A percentile compares a stretch with the other conserved stretches of the same genome.
Evolutionary conservation across 2,888 invertebrate genomes (phyloP).

Genomic region (Seladonia tumulorum): DNA sequence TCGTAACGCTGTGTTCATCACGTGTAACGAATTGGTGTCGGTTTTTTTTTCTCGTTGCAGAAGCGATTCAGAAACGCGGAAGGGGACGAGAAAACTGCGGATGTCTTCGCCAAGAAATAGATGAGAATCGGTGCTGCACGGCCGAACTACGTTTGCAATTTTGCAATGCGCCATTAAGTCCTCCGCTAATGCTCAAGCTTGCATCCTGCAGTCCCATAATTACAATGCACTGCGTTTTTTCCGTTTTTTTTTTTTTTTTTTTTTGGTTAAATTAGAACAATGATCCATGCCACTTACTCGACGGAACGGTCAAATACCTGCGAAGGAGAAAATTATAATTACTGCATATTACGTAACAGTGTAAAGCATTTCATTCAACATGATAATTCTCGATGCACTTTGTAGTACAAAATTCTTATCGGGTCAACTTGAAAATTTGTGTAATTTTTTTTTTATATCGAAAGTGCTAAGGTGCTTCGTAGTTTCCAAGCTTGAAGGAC

Average conservation of each 20-base stretch:
- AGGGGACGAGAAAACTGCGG: conserved; percentile 74
- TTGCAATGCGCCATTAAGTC: conserved; percentile 59
- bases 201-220: conserved; percentile 40
- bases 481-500: conserved; percentile 51
- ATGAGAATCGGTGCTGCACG: conserved; percentile 66
- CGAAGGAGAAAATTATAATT: not conserved
- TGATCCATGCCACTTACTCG: not conserved
- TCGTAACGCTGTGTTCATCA: conserved; percentile 58
- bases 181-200: conserved; percentile 67
- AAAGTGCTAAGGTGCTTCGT: conserved; percentile 25
- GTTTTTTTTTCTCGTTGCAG: conserved; percentile 83
- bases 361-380: not conserved
- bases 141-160: conserved; percentile 62
- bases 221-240: conserved; percentile 7
- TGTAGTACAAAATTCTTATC: not conserved
- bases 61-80: conserved; percentile 84
- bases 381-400: not conserved
- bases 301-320: not conserved
- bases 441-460: not conserved
- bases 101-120: conserved; percentile 80
- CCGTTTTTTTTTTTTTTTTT: not conserved
- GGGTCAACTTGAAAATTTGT: not conserved
- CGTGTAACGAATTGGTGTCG: conserved; percentile 77
- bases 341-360: not conserved
- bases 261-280: not conserved